A percentile compares a stretch with the other conserved stretches of the same genome.
These are phyloP conservation scores for Acanthopagrus latus DNA, from an alignment of 2,797 vertebrate species.

Conservation along the genomic window DNA sequence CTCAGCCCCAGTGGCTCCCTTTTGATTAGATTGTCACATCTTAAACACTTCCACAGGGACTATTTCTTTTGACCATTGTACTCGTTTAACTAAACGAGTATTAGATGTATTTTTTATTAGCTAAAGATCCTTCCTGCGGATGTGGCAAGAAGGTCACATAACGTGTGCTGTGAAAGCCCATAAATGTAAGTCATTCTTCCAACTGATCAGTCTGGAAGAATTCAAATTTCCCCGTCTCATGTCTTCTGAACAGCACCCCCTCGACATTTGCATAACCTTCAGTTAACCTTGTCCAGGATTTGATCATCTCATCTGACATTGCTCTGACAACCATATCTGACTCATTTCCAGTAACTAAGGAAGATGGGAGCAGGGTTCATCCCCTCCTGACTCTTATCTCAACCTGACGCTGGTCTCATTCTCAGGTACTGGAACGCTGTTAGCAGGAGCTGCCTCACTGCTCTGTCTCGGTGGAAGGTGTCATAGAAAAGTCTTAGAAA, in stretches of 20 bases:
- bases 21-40: conserved; percentile 80
- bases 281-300: conserved; percentile 75
- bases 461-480: conserved; percentile 86
- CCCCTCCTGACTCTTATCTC: conserved; percentile 73
- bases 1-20: conserved; percentile 68
- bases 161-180: conserved; percentile 38
- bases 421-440: conserved; percentile 86
- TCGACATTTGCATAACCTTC: conserved; percentile 64
- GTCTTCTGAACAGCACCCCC: conserved; percentile 43
- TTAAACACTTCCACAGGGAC: conserved; percentile 69
- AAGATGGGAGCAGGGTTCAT: conserved; percentile 63
- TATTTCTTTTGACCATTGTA: conserved; percentile 63
- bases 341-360: conserved; percentile 73
- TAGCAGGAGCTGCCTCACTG: conserved; percentile 85
- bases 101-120: conserved; percentile 65
- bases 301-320: conserved; percentile 85
- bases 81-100: conserved; percentile 68
- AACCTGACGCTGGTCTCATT: conserved; percentile 84
- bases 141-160: conserved; percentile 47
- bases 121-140: conserved; percentile 44
- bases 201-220: conserved; percentile 58
- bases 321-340: conserved; percentile 77
- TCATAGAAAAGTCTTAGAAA: conserved; percentile 84
- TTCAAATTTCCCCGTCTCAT: conserved; percentile 45
- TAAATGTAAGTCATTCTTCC: conserved; percentile 50